Percentiles rank a stretch among this genome's conserved stretches.
These are phyloP conservation scores for Heteromormyrus szaboi DNA, from an alignment of 2,797 vertebrate species.

Conservation along the genomic window DNA sequence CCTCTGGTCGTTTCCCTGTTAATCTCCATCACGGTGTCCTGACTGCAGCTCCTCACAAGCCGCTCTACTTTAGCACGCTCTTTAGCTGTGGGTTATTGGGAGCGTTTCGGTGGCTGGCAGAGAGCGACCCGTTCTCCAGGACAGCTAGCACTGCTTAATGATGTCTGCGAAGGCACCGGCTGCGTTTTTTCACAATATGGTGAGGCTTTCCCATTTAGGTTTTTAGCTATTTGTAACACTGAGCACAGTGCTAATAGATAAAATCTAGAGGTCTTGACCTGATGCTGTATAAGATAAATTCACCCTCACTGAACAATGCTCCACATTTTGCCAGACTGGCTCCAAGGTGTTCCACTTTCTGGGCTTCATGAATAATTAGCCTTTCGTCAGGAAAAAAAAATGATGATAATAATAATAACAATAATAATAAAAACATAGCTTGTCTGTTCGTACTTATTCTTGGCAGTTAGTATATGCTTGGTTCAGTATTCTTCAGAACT, in stretches of 20 bases:
- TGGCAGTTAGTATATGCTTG: neutral
- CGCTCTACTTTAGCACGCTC: neutral
- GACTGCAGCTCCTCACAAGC: neutral
- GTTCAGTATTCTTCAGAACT: conserved; percentile 8
- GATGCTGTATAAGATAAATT: neutral
- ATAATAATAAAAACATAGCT: neutral
- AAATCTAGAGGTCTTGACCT: conserved; percentile 4
- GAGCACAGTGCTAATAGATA: neutral
- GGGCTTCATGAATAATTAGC: neutral
- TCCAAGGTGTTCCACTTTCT: neutral
- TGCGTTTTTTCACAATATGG: neutral
- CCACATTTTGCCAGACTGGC: neutral
- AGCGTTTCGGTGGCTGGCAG: neutral
- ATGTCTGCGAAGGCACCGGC: neutral
- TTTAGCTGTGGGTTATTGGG: neutral
- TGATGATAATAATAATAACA: neutral
- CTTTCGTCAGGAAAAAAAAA: neutral
- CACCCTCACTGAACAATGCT: neutral
- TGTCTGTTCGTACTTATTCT: neutral
- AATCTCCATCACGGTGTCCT: neutral
- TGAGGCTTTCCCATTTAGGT: neutral
- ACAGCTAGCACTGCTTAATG: neutral
- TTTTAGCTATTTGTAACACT: neutral
- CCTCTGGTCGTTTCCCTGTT: neutral
- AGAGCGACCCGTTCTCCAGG: neutral